Evolutionary conservation across 2,888 invertebrate genomes (phyloP).

Genomic region (Oscheius onirici): DNA sequence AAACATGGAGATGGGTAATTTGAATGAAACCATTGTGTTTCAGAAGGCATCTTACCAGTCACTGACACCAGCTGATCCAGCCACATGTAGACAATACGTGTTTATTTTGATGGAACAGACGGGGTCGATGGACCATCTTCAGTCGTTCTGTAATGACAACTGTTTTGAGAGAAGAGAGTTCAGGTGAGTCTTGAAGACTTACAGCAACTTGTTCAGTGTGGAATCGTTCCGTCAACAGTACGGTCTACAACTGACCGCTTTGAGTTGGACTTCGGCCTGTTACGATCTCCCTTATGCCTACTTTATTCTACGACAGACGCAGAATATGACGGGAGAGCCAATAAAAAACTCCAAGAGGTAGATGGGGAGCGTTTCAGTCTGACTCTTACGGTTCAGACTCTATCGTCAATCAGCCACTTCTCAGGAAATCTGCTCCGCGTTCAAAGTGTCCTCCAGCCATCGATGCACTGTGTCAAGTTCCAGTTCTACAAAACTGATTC

Average conservation of each 20-base stretch:
- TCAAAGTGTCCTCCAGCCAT: slow-evolving; percentile 50
- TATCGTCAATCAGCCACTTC: slow-evolving; percentile 33
- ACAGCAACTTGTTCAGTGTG: slow-evolving; percentile 19
- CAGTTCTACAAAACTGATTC: background rate
- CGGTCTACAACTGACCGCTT: slow-evolving; percentile 52
- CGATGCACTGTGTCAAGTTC: slow-evolving; percentile 36
- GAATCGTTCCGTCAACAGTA: slow-evolving; percentile 42
- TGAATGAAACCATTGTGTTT: slow-evolving; percentile 7
- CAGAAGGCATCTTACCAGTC: slow-evolving; percentile 49
- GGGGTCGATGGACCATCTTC: slow-evolving; percentile 20
- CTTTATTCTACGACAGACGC: slow-evolving; percentile 33
- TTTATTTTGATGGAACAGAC: slow-evolving; percentile 46
- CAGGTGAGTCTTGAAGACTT: slow-evolving; percentile 27
- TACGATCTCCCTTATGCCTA: slow-evolving; percentile 62
- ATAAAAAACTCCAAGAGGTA: slow-evolving; percentile 11
- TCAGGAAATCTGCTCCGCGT: slow-evolving; percentile 46
- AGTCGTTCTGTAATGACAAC: slow-evolving; percentile 37
- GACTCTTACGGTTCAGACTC: slow-evolving; percentile 11
- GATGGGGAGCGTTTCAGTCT: background rate
- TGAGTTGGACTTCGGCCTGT: slow-evolving; percentile 61
- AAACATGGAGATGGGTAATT: background rate
- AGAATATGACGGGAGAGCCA: slow-evolving; percentile 19
- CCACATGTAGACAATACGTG: slow-evolving; percentile 42
- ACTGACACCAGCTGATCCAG: slow-evolving; percentile 42
- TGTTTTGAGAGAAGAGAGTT: slow-evolving; percentile 46